Evolutionary conservation across 2,113 vertebrate species (phyloP).

Genomic region (Oryzias melastigma): DNA sequence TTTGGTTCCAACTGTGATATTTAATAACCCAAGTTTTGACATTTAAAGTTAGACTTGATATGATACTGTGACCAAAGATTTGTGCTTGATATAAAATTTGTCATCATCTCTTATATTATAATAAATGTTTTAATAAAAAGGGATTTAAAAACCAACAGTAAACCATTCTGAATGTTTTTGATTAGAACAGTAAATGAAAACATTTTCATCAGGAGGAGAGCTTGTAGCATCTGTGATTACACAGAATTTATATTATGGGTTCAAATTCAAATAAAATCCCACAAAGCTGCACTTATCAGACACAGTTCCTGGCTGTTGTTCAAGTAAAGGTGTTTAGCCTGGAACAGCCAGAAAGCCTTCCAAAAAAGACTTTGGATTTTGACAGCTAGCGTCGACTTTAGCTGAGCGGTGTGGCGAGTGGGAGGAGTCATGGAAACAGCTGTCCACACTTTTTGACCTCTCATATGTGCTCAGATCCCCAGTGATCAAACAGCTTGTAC

Average conservation of each 20-base stretch:
- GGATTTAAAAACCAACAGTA: too few species aligned
- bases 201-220: neutral
- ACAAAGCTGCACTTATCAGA: slow-evolving; percentile 6
- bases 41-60: too few species aligned
- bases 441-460: neutral
- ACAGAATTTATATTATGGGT: neutral
- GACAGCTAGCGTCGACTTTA: neutral
- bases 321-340: slow-evolving; percentile 3
- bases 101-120: too few species aligned
- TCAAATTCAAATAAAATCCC: neutral
- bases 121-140: too few species aligned
- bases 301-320: slow-evolving; percentile 1
- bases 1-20: too few species aligned
- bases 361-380: slow-evolving; percentile 7
- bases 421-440: slow-evolving; percentile 16
- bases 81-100: too few species aligned
- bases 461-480: neutral
- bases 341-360: neutral
- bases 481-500: slow-evolving; percentile 26
- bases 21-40: too few species aligned
- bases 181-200: too few species aligned
- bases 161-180: too few species aligned
- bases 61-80: too few species aligned
- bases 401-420: neutral
- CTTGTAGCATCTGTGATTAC: neutral